These are phyloP conservation scores for Perccottus glenii DNA, from an alignment of 2,113 vertebrate genomes.

Conservation along the genomic window DNA sequence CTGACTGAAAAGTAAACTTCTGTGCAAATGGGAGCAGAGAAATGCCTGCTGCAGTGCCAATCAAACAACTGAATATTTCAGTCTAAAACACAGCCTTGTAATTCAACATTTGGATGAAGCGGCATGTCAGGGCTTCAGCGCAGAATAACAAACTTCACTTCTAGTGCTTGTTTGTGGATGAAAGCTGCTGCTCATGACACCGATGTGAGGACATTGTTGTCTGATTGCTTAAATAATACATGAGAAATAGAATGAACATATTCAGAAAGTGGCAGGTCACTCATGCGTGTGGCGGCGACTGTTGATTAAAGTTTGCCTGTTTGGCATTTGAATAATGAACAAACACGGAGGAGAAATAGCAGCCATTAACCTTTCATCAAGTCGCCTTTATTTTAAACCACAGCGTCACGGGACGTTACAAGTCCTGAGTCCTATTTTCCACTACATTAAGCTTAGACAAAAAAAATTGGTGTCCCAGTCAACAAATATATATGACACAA, in stretches of 20 bases:
- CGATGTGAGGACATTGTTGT: conserved; percentile 60
- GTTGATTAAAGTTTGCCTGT: conserved; percentile 81
- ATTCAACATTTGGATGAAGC: conserved; percentile 18
- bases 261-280: conserved; percentile 67
- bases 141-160: conserved; percentile 52
- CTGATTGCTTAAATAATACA: conserved; percentile 84
- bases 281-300: conserved; percentile 55
- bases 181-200: conserved; percentile 62
- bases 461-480: conserved; percentile 15
- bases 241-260: conserved; percentile 78
- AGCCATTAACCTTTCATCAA: conserved; percentile 80
- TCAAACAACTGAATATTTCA: conserved; percentile 49
- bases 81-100: background rate
- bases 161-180: conserved; percentile 63
- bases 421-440: conserved; percentile 47
- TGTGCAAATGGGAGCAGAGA: conserved; percentile 6
- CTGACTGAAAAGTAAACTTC: conserved; percentile 2
- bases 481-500: conserved; percentile 19
- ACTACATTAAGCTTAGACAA: conserved; percentile 40
- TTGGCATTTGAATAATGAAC: conserved; percentile 85
- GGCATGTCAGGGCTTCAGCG: conserved; percentile 14
- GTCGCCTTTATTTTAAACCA: conserved; percentile 54
- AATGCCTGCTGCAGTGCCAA: conserved; percentile 18
- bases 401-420: conserved; percentile 31
- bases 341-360: conserved; percentile 77